Base-by-base conservation (phyloP, 2,888 invertebrate species). In the Catonia carolina region DNA sequence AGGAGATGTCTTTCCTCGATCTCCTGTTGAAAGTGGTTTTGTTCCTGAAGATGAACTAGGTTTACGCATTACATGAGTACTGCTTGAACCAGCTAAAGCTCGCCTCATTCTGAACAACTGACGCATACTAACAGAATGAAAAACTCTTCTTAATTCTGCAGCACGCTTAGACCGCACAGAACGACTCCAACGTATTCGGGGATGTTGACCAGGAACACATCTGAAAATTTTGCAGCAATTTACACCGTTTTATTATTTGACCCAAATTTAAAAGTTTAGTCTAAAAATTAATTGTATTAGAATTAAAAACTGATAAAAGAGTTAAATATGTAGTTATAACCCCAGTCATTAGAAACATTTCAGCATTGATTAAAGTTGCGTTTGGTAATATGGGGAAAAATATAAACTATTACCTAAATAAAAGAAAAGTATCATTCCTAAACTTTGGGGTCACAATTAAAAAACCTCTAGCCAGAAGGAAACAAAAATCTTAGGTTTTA, bases 161-260 rank as follows among this genome's bases (percentile, higher is more conserved):
- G 48, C 49, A 15, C 58, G 53, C 48, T 57, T 58, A n/a, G 56
- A 56, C 14, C 59, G 58, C 6, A 66, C 55, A n/a, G 66, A 64
- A 22, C 89, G 77, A 67, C 86, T 89, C 86, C 89, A 90, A 49
- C 91, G 77, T 35, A 92, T 78, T 8, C 90, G 77, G 0, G 94
- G 94, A 74, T 95, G 94, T 68, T 90, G 88, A 5, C 89, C 92
- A 0, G 86, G 80, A 1, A 86, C 77, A 68, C 95, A 95, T 67
- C 83, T 84, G 66, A 18, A 64, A 60, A 7, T 2, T 23, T 55
- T 7, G 54, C 10, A 22, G 14, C 55, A 42, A 31, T 15, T 53
- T 56, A 53, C 54, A 37, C 4, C n/a, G 15, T 14, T 37, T 4
- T 37, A 37, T 37, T 37, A n/a, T 8, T 3, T 37, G 37, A 37